Evolutionary conservation across 2,888 invertebrate species (phyloP).

Genomic region (Hypolimnas misippus): DNA sequence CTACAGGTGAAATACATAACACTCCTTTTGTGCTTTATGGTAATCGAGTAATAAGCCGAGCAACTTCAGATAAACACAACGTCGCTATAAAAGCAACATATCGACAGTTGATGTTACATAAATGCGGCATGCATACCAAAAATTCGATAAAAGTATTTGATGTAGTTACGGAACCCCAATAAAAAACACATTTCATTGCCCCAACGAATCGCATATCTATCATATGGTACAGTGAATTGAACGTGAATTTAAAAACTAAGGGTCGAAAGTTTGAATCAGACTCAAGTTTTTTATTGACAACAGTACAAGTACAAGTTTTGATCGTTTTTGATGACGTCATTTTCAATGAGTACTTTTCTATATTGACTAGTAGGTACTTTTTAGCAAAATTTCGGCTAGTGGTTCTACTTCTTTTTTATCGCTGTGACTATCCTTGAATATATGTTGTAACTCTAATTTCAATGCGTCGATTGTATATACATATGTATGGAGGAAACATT

Average conservation of each 20-base stretch:
- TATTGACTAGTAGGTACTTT: too few species aligned
- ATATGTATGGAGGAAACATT: too few species aligned
- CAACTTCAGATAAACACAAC: not conserved
- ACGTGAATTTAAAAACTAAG: not conserved
- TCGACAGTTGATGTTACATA: not conserved
- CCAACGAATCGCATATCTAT: constrained; percentile 4
- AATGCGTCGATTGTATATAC: too few species aligned
- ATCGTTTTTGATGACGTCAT: too few species aligned
- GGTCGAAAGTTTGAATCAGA: not conserved
- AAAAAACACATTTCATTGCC: constrained; percentile 35
- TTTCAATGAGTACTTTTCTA: too few species aligned
- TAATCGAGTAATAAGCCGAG: not conserved
- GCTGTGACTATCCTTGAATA: too few species aligned
- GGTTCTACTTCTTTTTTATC: too few species aligned
- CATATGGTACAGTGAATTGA: constrained; percentile 8
- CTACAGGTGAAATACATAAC: too few species aligned
- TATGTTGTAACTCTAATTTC: too few species aligned
- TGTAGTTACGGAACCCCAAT: constrained; percentile 29
- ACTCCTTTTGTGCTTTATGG: too few species aligned
- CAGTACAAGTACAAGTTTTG: too few species aligned
- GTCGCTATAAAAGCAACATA: not conserved
- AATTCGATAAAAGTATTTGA: constrained; percentile 30
- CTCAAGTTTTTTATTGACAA: not conserved
- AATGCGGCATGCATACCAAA: constrained; percentile 15
- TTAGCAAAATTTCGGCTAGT: too few species aligned